Conservation (phyloP, 30 jellyfish, hydroid and myxozoan genomes). For the Aurelia sp. region DNA sequence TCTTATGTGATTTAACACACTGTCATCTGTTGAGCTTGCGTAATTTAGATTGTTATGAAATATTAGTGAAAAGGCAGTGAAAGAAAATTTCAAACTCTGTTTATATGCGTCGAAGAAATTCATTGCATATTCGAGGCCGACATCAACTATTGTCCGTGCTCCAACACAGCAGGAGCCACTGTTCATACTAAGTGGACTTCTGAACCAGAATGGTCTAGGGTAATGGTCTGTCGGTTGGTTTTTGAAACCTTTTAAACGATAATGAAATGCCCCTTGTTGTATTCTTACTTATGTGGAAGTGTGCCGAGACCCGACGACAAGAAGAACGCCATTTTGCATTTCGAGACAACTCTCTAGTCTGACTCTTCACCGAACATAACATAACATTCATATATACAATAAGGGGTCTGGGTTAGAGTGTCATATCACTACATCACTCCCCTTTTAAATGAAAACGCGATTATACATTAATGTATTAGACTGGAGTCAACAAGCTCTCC, state of each 20-base stretch:
- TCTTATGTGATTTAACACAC: slow-evolving; percentile 16
- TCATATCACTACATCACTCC: too few relatives aligned
- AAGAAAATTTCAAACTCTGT: slow-evolving; percentile 44
- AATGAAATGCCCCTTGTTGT: slow-evolving; percentile 71
- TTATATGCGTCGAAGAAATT: slow-evolving; percentile 27
- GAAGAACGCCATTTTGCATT: too few relatives aligned
- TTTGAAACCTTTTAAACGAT: slow-evolving; percentile 78
- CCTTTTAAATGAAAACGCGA: too few relatives aligned
- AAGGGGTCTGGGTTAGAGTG: too few relatives aligned
- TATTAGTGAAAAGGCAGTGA: neutral
- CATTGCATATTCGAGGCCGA: slow-evolving; percentile 32
- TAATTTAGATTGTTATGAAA: slow-evolving; percentile 52
- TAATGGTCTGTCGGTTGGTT: slow-evolving; percentile 79
- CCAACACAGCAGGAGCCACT: slow-evolving; percentile 4
- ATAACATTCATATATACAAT: too few relatives aligned
- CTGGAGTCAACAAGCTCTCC: too few relatives aligned
- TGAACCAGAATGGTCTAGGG: slow-evolving; percentile 79
- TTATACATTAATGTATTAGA: too few relatives aligned
- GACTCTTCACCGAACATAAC: too few relatives aligned
- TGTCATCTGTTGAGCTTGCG: slow-evolving; percentile 34
- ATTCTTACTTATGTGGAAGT: too few relatives aligned
- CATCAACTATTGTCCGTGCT: neutral
- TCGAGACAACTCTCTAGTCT: too few relatives aligned
- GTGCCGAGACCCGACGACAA: too few relatives aligned
- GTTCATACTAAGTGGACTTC: neutral